Evolutionary conservation across 1,140 invertebrate genomes (phyloP), one percentile per base, ranked within the genome.

Genomic region (Riptortus pedestris): DNA sequence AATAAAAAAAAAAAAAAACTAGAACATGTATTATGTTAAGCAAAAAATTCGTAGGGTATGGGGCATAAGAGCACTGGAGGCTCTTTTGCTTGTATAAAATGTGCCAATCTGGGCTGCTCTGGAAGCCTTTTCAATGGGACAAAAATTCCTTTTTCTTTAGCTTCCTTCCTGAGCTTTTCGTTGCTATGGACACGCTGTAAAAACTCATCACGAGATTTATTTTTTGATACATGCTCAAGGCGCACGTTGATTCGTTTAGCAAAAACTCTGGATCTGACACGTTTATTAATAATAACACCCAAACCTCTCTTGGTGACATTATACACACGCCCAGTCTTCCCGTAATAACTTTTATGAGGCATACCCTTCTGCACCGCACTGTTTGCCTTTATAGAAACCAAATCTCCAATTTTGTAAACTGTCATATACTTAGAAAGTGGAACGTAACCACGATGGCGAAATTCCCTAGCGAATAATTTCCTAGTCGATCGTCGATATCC

Each of bases 361-460:
- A 99, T 96, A 76, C 97, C 97, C 75, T 98, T 99, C 75, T 99
- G 96, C 2, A 99, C 92, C 63, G 96, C 96, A 73, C 96, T 96
- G 80, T 98, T 95, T 66, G 94, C 96, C 85, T 90, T 98, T 61
- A 99, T 93, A 73, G 99, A 96, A 67, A 99, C 96, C 73, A 97
- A 94, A 74, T 99, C 96, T 51, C 96, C 96, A 68, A 91, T 87
- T 83, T 95, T 98, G 81, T 98, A 99, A 22, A 92, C 89, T 80
- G 89, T 90, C 86, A 99, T 88, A 75, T 96, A 99, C 48, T 91
- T 98, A 0, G 93, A 93, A 60, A 98, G 77, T 12, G 92, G 93
- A 71, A 98, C 96, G 29, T 87, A 84, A 77, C 96, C 96, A 85
- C 91, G 88, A 75, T 88, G 92, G 62, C 91, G 84, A 85, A 98